phyloP scores from a whole-genome alignment of 2,113 vertebrate genomes.

The Myotis davidii region DNA sequence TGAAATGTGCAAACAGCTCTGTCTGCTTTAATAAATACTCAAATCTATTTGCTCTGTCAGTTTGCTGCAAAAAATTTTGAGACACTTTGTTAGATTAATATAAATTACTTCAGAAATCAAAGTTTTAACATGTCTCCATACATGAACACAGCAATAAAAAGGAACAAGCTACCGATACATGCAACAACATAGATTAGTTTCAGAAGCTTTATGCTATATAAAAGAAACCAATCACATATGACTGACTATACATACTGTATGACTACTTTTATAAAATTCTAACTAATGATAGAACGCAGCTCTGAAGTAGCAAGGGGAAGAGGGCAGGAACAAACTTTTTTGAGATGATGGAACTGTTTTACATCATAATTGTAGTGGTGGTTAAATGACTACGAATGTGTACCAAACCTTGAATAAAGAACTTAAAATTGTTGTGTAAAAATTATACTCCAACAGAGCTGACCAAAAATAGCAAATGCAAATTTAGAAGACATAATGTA shows the following conservation, averaged over 20 bases:
- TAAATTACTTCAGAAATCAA: constrained; percentile 23
- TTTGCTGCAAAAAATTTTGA: constrained; percentile 88
- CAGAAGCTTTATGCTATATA: background rate
- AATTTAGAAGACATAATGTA: background rate
- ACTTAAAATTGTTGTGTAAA: background rate
- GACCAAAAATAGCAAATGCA: background rate
- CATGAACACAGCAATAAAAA: constrained; percentile 28
- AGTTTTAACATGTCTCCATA: background rate
- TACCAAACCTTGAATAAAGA: background rate
- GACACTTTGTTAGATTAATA: constrained; percentile 60
- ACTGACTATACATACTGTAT: background rate
- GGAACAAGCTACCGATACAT: background rate
- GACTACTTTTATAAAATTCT: background rate
- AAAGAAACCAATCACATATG: background rate
- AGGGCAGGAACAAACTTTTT: background rate
- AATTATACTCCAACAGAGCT: background rate
- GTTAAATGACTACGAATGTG: background rate
- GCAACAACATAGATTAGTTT: background rate
- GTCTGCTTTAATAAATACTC: constrained; percentile 99
- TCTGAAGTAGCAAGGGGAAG: background rate
- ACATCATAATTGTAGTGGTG: background rate
- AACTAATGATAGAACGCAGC: background rate
- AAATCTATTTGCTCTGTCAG: constrained; percentile 98
- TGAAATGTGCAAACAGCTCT: constrained; percentile 98
- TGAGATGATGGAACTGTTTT: background rate